Evolutionary conservation across 2,888 invertebrate genomes (phyloP), one percentile per base, ranked within the genome.

Genomic region (Ganaspis brasiliensis): DNA sequence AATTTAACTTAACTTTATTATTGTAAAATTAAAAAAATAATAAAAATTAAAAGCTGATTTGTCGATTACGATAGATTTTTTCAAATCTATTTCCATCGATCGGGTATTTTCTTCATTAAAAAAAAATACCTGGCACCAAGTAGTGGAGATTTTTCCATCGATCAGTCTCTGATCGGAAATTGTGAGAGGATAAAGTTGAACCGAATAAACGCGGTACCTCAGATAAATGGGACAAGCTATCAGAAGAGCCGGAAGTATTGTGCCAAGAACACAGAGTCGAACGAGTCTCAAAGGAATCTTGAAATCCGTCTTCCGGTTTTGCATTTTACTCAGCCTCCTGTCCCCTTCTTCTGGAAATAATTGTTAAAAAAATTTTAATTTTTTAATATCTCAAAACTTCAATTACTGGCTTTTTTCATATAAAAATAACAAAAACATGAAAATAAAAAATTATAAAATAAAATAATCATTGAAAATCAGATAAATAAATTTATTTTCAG

Each of bases 131-230:
- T 96, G 95, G 87, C 96, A 96, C 96, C 96, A 96, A 19, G 94
- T 95, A 0, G 96, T 95, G 0, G 96, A 96, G 81, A 96, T 94
- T 91, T 93, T 94, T 86, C 94, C 94, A 89, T 96, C 96, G 80
- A 96, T 93, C 76, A 96, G 92, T 79, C 96, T 91, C 94, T 96
- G 96, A 89, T 96, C 96, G 0, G 96, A 95, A 91, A 95, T 94
- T 24, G 95, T 94, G 88, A 96, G 92, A 0, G 96, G 95, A 86
- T 96, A 96, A 86, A 95, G 92, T 87, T 95, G 95, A 6, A 95
- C 94, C 16, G 94, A 94, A 88, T 94, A 96, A 19, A 95, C 95
- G 8, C 94, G 93, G 89, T 95, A 96, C 79, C 95, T 93, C 92
- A 96, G 92, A 86, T 96, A 95, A 31, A 96, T 91, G 0, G 96